Evolutionary conservation across 2,797 vertebrate genomes (phyloP), one percentile per base, ranked within the genome.

Genomic region (Psittacula echo): DNA sequence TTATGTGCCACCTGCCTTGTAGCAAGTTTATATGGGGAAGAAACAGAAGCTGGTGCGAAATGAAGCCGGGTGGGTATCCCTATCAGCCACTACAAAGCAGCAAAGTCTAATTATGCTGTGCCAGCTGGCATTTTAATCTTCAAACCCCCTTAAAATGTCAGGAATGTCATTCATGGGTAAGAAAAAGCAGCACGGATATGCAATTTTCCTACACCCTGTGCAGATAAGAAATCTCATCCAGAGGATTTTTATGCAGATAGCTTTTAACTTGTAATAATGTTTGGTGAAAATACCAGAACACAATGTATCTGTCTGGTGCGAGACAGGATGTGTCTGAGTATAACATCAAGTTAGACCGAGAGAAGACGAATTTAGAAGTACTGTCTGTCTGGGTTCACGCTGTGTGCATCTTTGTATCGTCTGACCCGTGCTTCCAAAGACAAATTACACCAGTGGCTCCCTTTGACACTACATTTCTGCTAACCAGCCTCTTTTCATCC

Each of bases 91-190:
- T 27, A 89, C 32, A 85, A 41, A 86, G 73, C 87, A 70, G 24
- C 30, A 70, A 89, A 85, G 13, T 72, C n/a, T 86, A 85, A 94
- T 83, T 78, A 91, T 84, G 50, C 45, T 81, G 34, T 89, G 42
- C 79, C 94, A 95, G 87, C 70, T 95, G 89, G 79, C 42, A 91
- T 89, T 94, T 89, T 78, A 91, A 75, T 73, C 62, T 89, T 51
- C 44, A 77, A 64, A 45, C 9, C 1, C 5, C 8, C 24, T 70
- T 70, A 89, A 90, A 91, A 93, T 93, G 54, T 93, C 88, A 94
- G 47, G 50, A 91, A 95, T 94, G 77, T 86, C 93, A 93, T 66
- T 90, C 77, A 92, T 7, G 34, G 41, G n/a, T 76, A 50, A 79
- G 42, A 77, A 94, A 93, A 91, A 65, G 7, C 30, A 60, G 50